Conservation (phyloP, 1,140 invertebrate species). For the Bombus affinis region DNA sequence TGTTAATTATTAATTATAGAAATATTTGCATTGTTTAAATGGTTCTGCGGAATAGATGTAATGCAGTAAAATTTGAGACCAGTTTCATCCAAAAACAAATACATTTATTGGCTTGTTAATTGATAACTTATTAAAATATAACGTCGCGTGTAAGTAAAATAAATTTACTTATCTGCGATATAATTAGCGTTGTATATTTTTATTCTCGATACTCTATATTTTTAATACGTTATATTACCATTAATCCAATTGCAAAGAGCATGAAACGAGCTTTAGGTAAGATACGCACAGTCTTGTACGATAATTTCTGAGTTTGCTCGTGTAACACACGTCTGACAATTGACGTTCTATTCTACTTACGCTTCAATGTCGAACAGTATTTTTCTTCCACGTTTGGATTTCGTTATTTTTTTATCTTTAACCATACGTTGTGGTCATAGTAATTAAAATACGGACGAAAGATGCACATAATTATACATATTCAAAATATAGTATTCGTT, state of each 20-base stretch:
- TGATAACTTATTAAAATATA: no score
- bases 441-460: background rate
- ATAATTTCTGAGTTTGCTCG: background rate
- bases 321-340: background rate
- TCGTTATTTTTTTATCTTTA: no score
- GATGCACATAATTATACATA: background rate
- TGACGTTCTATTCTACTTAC: background rate
- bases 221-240: no score
- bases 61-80: no score
- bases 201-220: background rate
- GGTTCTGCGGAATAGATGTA: no score
- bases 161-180: no score
- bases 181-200: background rate
- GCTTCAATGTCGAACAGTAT: background rate
- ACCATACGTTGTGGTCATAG: no score
- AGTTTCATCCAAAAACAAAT: no score
- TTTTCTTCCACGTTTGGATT: background rate
- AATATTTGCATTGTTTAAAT: no score
- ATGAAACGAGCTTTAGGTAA: background rate
- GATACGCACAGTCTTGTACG: background rate
- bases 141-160: no score
- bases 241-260: background rate
- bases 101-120: no score
- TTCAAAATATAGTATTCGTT: background rate
- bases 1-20: no score